Evolutionary conservation across 2,797 vertebrate genomes (phyloP), one percentile per base, ranked within the genome.

Genomic region (Kryptopterus vitreolus): DNA sequence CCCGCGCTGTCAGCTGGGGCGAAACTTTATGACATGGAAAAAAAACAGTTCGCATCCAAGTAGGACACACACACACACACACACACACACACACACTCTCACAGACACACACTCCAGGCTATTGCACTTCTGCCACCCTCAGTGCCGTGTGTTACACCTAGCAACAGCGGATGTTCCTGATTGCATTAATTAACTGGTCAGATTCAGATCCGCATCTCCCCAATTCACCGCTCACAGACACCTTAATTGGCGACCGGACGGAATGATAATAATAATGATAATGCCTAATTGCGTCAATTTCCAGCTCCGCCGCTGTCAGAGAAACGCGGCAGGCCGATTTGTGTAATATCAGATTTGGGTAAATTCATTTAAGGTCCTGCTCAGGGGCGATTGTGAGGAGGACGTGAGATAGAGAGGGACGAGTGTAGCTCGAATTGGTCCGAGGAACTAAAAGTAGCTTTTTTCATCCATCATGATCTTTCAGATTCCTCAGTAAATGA

Each of bases 161-260:
- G 93, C 92, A 92, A 94, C 93, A 87, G 86, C 86, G 85, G 78
- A 87, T 78, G 85, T 89, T 85, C 88, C 85, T 89, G 90, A 92
- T 91, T 88, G 89, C 90, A 92, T 91, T 90, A 92, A 94, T 92
- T 91, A 93, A 88, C 89, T 91, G 88, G 88, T 75, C 78, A 53
- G 84, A 92, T 92, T 88, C 91, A 89, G 85, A 90, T 88, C 83
- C 68, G 85, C 72, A 85, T 88, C 89, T 89, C 87, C 38, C 38
- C 38, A 43, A 43, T 43, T 43, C 7, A 89, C 85, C 62, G 76
- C 63, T 85, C 82, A 81, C 85, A 80, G 33, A 85, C 84, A 81
- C 61, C 16, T 43, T 77, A 26, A 75, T 26, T 46, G 63, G 31
- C 24, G 52, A 52, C 68, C 12, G 46, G 31, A 4, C 10, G 6